These are phyloP conservation scores for Malurus leucopterus DNA, from an alignment of 2,797 vertebrate genomes.

Conservation along the genomic window DNA sequence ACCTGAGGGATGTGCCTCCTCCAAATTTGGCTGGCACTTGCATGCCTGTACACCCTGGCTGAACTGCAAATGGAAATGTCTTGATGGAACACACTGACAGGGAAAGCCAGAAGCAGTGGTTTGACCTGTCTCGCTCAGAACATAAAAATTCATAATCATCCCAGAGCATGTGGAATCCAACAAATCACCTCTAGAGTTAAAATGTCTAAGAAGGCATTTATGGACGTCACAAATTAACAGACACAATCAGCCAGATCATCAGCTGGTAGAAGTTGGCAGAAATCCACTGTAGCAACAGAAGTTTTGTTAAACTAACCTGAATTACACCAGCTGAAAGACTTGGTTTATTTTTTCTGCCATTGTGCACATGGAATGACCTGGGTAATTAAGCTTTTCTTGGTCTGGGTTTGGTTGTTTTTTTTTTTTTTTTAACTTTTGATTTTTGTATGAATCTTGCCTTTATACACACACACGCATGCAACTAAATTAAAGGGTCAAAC, in stretches of 20 bases:
- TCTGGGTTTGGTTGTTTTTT: rapidly evolving
- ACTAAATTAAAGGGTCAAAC: slow-evolving; percentile 37
- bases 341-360: background rate
- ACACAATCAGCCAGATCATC: slow-evolving; percentile 53
- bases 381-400: background rate
- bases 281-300: slow-evolving; percentile 6
- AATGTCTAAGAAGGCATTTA: slow-evolving; percentile 31
- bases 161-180: background rate
- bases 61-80: background rate
- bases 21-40: background rate
- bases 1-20: background rate
- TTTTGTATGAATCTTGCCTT: background rate
- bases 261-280: slow-evolving; percentile 49
- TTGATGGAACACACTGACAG: background rate
- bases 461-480: background rate
- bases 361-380: background rate
- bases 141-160: slow-evolving; percentile 15
- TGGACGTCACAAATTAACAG: slow-evolving; percentile 26
- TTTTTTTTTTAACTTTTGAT: background rate
- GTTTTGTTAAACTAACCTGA: slow-evolving; percentile 30
- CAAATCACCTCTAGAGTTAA: slow-evolving; percentile 45
- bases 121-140: slow-evolving; percentile 19
- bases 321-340: background rate
- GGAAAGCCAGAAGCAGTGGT: background rate
- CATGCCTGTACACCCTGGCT: background rate